Evolutionary conservation across 64 coral and sea anemone species (phyloP).

Genomic region (Stylophora pistillata): DNA sequence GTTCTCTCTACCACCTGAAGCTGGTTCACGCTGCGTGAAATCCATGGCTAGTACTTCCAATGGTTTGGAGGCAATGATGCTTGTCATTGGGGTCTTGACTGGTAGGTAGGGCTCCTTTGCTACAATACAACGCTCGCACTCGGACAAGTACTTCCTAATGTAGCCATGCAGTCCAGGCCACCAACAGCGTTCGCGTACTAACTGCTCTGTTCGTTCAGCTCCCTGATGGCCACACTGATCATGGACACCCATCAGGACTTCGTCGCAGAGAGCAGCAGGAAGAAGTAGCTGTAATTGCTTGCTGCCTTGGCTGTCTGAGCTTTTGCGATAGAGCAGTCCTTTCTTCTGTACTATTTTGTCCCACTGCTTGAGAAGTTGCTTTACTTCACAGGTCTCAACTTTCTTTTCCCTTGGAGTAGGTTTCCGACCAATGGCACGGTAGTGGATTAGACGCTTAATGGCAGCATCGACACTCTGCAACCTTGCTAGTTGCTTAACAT

Average conservation of each 20-base stretch:
- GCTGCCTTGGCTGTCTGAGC: background rate
- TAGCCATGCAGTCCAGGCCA: constrained; percentile 48
- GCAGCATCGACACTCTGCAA: constrained; percentile 17
- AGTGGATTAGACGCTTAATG: constrained; percentile 18
- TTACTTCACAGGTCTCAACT: background rate
- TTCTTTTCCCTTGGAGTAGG: constrained; percentile 13
- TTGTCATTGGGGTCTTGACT: constrained; percentile 30
- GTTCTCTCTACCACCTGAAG: constrained; percentile 32
- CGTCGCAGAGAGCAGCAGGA: background rate
- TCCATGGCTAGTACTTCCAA: constrained; percentile 46
- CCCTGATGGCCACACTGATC: constrained; percentile 58
- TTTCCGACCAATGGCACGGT: constrained; percentile 21
- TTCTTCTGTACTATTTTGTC: constrained; percentile 19
- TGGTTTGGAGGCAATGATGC: background rate
- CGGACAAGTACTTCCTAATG: constrained; percentile 17
- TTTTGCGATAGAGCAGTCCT: constrained; percentile 27
- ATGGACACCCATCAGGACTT: constrained; percentile 38
- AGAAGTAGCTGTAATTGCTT: constrained; percentile 28
- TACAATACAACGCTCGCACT: constrained; percentile 53
- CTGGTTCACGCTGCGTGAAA: constrained; percentile 24
- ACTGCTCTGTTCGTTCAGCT: constrained; percentile 48
- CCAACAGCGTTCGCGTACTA: no score
- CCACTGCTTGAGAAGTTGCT: constrained; percentile 21
- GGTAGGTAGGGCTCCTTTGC: constrained; percentile 55
- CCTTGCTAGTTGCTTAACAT: constrained; percentile 15